Conservation (phyloP, 2,113 vertebrate genomes). For the Hiodon alosoides region DNA sequence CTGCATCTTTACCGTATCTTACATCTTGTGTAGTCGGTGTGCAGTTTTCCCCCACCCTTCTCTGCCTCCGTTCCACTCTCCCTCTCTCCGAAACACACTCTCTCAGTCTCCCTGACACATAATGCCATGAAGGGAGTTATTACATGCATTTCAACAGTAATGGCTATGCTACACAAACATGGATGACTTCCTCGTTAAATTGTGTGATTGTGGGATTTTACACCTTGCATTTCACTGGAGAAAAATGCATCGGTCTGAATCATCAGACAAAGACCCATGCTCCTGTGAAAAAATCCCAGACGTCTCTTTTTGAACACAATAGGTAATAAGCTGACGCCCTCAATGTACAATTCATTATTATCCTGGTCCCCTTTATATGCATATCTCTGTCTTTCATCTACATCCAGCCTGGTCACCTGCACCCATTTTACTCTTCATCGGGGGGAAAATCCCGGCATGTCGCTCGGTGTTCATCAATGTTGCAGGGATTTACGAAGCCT, state of each 20-base stretch:
- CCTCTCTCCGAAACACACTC: background rate
- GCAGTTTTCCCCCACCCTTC: too few species aligned
- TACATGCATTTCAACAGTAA: too few species aligned
- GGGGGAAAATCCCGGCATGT: background rate
- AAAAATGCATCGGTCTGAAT: background rate
- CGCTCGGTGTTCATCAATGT: background rate
- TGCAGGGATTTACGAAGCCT: background rate
- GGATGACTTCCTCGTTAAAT: too few species aligned
- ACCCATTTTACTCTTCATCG: constrained; percentile 6
- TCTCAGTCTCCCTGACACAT: too few species aligned
- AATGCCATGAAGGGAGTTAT: too few species aligned
- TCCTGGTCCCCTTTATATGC: background rate
- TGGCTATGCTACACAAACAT: too few species aligned
- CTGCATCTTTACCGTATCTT: too few species aligned
- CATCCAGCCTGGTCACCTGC: constrained; percentile 1
- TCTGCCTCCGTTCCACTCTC: too few species aligned
- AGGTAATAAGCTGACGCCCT: too few species aligned
- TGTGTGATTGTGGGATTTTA: background rate
- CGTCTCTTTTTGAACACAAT: constrained; percentile 1
- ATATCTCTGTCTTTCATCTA: constrained; percentile 3
- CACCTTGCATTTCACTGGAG: background rate
- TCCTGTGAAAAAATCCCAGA: constrained; percentile 20
- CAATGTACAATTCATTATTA: constrained; percentile 1
- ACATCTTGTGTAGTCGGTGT: too few species aligned
- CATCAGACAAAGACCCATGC: background rate